Conservation (phyloP, 2,888 invertebrate species). For the Polydrusus cervinus region DNA sequence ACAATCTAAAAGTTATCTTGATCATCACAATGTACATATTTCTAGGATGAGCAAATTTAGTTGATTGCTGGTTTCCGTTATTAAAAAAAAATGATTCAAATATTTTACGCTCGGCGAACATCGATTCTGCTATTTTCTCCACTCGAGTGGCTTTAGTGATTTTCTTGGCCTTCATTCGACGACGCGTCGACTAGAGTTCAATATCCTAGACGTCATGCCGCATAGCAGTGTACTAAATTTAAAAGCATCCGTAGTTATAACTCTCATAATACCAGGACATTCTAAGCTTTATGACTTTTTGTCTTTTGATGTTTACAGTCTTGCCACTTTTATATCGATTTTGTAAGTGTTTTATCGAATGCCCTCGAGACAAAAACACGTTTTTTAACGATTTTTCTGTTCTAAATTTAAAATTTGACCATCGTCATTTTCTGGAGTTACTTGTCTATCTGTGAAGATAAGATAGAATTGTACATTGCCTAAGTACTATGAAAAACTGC, state of each 20-base stretch:
- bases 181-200: conserved; percentile 43
- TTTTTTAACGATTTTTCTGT: too few species aligned
- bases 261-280: not conserved
- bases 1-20: too few species aligned
- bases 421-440: too few species aligned
- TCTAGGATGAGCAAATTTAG: conserved; percentile 20
- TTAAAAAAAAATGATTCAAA: conserved; percentile 30
- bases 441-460: too few species aligned
- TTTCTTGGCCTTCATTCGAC: conserved; percentile 47
- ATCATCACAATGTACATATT: not conserved
- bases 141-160: conserved; percentile 44
- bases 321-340: not conserved
- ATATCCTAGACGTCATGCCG: conserved; percentile 43
- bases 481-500: too few species aligned
- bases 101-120: conserved; percentile 44
- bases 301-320: not conserved
- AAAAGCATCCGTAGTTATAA: not conserved
- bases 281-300: conserved; percentile 4
- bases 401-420: too few species aligned
- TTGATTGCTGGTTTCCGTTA: conserved; percentile 38
- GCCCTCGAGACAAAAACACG: too few species aligned
- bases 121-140: conserved; percentile 46
- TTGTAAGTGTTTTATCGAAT: not conserved
- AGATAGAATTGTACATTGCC: too few species aligned
- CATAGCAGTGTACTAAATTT: conserved; percentile 33